Percentiles rank a stretch among this genome's conserved stretches.
phyloP scores from a whole-genome alignment of 2,888 invertebrate species.

The Chymomyza caudatula region DNA sequence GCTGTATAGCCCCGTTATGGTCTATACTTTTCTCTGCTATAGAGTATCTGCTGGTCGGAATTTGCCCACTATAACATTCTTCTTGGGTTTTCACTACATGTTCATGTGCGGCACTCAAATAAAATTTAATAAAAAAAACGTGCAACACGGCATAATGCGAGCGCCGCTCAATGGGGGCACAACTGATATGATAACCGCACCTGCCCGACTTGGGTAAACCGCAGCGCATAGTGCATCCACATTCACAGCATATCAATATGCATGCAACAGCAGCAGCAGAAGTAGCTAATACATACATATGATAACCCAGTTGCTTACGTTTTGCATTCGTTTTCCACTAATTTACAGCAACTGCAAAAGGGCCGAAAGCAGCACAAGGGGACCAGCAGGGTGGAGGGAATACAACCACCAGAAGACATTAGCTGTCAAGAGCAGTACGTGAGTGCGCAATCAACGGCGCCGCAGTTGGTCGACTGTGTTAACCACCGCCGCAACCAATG shows the following conservation, averaged over 20 bases:
- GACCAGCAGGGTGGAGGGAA: not conserved
- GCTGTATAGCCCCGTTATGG: too few relatives aligned
- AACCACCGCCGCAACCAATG: slow-evolving; percentile 2
- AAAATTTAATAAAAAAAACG: slow-evolving; percentile 68
- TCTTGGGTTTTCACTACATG: not conserved
- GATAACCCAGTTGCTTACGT: slow-evolving; percentile 45
- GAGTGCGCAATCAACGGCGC: slow-evolving; percentile 25
- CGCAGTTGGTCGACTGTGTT: not conserved
- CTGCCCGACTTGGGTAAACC: not conserved
- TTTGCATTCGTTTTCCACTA: slow-evolving; percentile 38
- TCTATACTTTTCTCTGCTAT: not conserved
- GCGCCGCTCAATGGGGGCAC: slow-evolving; percentile 23
- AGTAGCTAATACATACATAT: slow-evolving; percentile 31
- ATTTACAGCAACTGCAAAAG: slow-evolving; percentile 25
- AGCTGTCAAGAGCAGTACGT: slow-evolving; percentile 31
- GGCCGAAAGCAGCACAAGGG: not conserved
- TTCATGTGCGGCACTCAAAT: slow-evolving; percentile 67
- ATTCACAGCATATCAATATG: slow-evolving; percentile 59
- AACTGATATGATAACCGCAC: slow-evolving; percentile 22
- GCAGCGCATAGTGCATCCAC: slow-evolving; percentile 1
- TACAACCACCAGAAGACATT: slow-evolving; percentile 28
- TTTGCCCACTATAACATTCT: not conserved
- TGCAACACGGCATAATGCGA: slow-evolving; percentile 64
- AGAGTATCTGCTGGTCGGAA: not conserved
- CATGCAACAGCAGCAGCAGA: slow-evolving; percentile 7